Evolutionary conservation across 2,797 vertebrate genomes (phyloP), one percentile per base, ranked within the genome.

Genomic region (Selene dorsalis): DNA sequence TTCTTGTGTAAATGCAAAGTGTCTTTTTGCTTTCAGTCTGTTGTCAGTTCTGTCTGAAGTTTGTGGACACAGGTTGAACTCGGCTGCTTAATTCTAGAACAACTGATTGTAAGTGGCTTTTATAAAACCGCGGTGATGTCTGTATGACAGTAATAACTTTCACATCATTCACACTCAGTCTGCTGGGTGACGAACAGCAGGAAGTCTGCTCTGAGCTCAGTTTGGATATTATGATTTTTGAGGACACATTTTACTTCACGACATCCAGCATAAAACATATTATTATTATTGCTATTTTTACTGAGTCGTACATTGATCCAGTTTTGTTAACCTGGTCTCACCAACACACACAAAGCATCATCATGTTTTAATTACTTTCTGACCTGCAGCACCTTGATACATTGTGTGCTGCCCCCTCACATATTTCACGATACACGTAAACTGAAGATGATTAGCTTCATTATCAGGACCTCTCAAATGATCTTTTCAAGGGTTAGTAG

Each of bases 1-100:
- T 73, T 73, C 48, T 63, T 69, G 69, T 72, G 56, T n/a, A 52
- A 75, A 72, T 77, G 28, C 62, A 62, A 67, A 60, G 28, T 38
- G 20, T 63, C 20, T 59, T 2, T 69, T 64, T 64, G 24, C 45
- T 69, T 69, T 60, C 30, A 69, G 26, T 24, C 16, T 52, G 3
- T 39, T 16, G 57, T 48, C 13, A 14, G 26, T 52, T 14, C 24
- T 56, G 62, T 75, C n/a, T 35, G 9, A 43, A 38, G 39, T 66
- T 18, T 11, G 16, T 28, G 24, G 17, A 72, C n/a, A 47, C 14
- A 7, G 24, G n/a, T 47, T 58, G 22, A 76, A 57, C 53, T 28
- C 17, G 11, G 7, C 6, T n/a, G 9, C 9, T 41, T 56, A 20
- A 48, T 48, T 30, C 38, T 18, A 1, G 28, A 38, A 52, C 22